Conservation (phyloP, 2,797 vertebrate genomes). For the Lemur catta region DNA sequence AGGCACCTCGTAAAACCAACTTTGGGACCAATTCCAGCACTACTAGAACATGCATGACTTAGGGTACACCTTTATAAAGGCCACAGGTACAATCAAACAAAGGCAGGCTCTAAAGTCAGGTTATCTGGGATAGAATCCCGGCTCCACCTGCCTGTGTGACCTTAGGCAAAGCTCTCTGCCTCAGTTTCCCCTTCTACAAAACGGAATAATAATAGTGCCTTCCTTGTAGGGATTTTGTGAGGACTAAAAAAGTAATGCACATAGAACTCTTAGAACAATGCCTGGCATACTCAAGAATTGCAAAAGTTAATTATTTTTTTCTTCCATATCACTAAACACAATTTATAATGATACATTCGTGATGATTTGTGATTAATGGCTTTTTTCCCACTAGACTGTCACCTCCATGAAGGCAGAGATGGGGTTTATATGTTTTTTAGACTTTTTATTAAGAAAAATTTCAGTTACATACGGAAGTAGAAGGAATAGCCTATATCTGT, state of each 20-base stretch:
- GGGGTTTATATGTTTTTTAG: background rate
- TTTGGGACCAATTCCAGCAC: background rate
- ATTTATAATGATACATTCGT: background rate
- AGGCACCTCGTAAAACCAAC: fast-evolving
- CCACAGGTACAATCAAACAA: background rate
- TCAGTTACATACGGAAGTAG: background rate
- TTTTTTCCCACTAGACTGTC: background rate
- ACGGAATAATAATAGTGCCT: too few relatives aligned
- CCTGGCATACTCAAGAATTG: background rate
- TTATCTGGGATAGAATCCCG: background rate
- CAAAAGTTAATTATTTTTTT: background rate
- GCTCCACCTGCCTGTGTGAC: background rate
- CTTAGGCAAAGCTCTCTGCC: background rate
- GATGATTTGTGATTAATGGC: background rate
- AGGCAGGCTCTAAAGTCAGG: background rate
- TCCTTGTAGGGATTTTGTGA: background rate
- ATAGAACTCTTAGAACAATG: background rate
- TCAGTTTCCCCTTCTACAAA: slow-evolving; percentile 25
- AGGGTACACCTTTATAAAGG: background rate
- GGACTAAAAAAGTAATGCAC: too few relatives aligned
- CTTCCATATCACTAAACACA: background rate
- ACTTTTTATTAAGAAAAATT: background rate
- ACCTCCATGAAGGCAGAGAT: background rate
- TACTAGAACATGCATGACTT: background rate
- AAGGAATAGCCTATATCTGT: background rate